These are phyloP conservation scores for Lethrus apterus DNA, from an alignment of 1,140 invertebrate species.

Conservation along the genomic window DNA sequence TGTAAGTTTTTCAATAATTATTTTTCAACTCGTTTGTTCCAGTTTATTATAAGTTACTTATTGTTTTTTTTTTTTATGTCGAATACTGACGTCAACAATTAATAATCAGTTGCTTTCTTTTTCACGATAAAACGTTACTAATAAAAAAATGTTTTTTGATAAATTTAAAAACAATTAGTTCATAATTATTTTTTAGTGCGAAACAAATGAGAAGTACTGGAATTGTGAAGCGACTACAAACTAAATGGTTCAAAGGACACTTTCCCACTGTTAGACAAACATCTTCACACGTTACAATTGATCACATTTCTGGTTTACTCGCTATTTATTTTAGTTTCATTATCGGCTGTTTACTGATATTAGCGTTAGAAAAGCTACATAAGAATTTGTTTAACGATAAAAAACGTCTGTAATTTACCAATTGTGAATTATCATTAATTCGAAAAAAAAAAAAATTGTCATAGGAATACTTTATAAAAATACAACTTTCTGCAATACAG, in stretches of 20 bases:
- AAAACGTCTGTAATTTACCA: too few species aligned
- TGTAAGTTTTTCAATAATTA: slow-evolving; percentile 22
- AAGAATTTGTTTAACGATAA: neutral
- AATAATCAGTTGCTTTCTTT: too few species aligned
- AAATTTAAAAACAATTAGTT: too few species aligned
- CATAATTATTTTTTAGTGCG: slow-evolving; percentile 31
- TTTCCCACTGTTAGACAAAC: slow-evolving; percentile 7
- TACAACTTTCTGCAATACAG: too few species aligned
- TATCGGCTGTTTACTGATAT: slow-evolving; percentile 24
- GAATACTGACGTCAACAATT: too few species aligned
- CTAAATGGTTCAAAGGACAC: slow-evolving; percentile 26
- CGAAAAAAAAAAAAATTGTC: too few species aligned
- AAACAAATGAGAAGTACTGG: slow-evolving; percentile 26
- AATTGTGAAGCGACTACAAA: slow-evolving; percentile 28
- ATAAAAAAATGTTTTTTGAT: too few species aligned
- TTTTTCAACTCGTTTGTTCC: neutral
- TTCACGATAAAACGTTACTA: too few species aligned
- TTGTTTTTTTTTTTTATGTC: neutral
- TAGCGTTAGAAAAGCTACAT: slow-evolving; percentile 24
- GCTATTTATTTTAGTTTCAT: slow-evolving; percentile 23
- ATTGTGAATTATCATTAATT: too few species aligned
- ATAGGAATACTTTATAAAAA: too few species aligned
- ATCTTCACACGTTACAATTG: slow-evolving; percentile 27
- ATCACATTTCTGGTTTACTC: slow-evolving; percentile 30
- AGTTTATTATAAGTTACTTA: neutral